Evolutionary conservation across 92 coral and sea anemone species (phyloP), one percentile per base, ranked within the genome.

Genomic region (Pocillopora grandis): DNA sequence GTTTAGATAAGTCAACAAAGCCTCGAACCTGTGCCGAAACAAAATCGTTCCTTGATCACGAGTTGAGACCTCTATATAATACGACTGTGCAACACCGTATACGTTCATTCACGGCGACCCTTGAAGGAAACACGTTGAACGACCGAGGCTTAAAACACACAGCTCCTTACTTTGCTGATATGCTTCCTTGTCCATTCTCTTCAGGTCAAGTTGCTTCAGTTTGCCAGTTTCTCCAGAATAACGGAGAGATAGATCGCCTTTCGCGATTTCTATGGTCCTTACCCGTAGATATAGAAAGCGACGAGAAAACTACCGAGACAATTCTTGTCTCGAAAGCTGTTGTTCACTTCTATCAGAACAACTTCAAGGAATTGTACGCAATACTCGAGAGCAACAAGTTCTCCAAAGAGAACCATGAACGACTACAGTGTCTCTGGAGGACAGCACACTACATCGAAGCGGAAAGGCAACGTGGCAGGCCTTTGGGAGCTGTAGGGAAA

Each of bases 181-280:
- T 93, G 95, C 80, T 90, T 77, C 98, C 96, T 19, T 89, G 95
- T 66, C 98, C 98, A 31, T 96, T 96, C 70, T 94, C 98, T 19
- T 85, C 90, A 79, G 91, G 87, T 23, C 98, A 96, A 80, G 92
- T 96, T 20, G 94, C 95, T 61, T 90, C 93, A 52, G 94, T 94
- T 52, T 96, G 99, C 69, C 94, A 96, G 62, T 94, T 88, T 79
- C 94, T 96, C 18, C 96, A 94, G 84, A 91, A 87, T 77, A 92
- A 85, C 83, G 98, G 98, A n/a, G 90, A 96, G 66, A 90, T 92
- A 37, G 98, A 96, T 33, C 90, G 99, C 60, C 76, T 96, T 49
- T 89, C 92, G 20, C 85, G 99, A 71, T 96, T 96, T 89, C 93
- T 96, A 19, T 96, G 99, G 99, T 96, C 99, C 3, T 80, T 96